Evolutionary conservation across 1,140 invertebrate species (phyloP).

Genomic region (Dreissena rostriformis): DNA sequence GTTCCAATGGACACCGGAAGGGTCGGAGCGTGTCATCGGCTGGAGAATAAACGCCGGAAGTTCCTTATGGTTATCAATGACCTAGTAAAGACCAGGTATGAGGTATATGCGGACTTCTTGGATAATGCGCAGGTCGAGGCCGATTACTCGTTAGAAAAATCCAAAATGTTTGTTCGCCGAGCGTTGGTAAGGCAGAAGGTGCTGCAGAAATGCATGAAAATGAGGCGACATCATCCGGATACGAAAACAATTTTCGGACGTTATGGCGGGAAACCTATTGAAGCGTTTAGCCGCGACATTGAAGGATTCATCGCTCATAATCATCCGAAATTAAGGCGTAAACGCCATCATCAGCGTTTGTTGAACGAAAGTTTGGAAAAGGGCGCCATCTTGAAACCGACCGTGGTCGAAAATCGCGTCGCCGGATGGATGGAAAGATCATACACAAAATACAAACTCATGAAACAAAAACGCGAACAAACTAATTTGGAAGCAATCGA

Average conservation of each 20-base stretch:
- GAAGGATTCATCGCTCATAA: slow-evolving; percentile 51
- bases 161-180: slow-evolving; percentile 50
- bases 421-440: slow-evolving; percentile 34
- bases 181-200: slow-evolving; percentile 54
- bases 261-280: slow-evolving; percentile 49
- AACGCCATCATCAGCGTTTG: slow-evolving; percentile 41
- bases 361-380: slow-evolving; percentile 51
- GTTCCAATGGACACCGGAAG: slow-evolving; percentile 52
- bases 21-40: slow-evolving; percentile 40
- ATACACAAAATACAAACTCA: slow-evolving; percentile 49
- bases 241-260: slow-evolving; percentile 1
- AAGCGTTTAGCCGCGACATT: slow-evolving; percentile 46
- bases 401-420: slow-evolving; percentile 8
- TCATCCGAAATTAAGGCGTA: slow-evolving; percentile 52
- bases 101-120: slow-evolving; percentile 40
- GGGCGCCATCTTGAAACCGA: slow-evolving; percentile 45
- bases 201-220: slow-evolving; percentile 52
- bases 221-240: slow-evolving; percentile 3
- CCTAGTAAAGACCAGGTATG: slow-evolving; percentile 50
- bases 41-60: slow-evolving; percentile 51
- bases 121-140: slow-evolving; percentile 1
- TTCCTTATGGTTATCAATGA: slow-evolving; percentile 54
- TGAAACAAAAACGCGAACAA: slow-evolving; percentile 32
- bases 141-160: slow-evolving; percentile 47
- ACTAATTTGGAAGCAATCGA: slow-evolving; percentile 35